A percentile compares a stretch with the other conserved stretches of the same genome.
phyloP scores from a whole-genome alignment of 2,797 vertebrate species.

The Lepidocolaptes lacrymiger region DNA sequence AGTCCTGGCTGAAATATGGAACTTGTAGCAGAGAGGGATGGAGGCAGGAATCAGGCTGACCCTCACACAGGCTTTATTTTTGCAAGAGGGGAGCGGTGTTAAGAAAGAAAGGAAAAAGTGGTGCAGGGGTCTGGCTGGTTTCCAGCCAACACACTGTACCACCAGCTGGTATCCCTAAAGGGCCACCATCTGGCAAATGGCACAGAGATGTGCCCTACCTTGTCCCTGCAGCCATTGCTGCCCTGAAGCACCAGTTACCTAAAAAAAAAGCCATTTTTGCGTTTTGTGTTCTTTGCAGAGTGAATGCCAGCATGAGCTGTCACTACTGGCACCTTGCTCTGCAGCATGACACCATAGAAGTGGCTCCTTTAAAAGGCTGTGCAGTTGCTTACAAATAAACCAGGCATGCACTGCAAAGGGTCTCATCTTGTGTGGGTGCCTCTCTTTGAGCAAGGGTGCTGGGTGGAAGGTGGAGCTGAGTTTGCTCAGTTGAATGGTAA shows the following conservation, averaged over 20 bases:
- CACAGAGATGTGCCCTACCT: not conserved
- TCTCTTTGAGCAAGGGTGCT: not conserved
- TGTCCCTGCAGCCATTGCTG: not conserved
- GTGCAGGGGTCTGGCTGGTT: not conserved
- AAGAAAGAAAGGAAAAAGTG: not conserved
- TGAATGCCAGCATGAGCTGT: not conserved
- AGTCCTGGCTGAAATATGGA: not conserved
- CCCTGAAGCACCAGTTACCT: not conserved
- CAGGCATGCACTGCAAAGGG: not conserved
- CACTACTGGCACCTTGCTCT: not conserved
- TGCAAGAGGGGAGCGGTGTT: not conserved
- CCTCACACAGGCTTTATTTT: not conserved
- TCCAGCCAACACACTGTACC: not conserved
- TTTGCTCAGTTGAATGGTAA: not conserved
- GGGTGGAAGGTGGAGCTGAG: not conserved
- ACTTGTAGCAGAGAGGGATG: not conserved
- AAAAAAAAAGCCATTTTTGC: not conserved
- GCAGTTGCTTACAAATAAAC: not conserved
- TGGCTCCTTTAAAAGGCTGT: not conserved
- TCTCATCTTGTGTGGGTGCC: not conserved
- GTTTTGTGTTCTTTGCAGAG: not conserved
- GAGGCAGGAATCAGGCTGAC: not conserved
- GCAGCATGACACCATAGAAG: fast-evolving
- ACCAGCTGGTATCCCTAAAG: not conserved
- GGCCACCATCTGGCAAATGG: not conserved